phyloP scores from a whole-genome alignment of 2,888 invertebrate species.

The Leptinotarsa haldemani region DNA sequence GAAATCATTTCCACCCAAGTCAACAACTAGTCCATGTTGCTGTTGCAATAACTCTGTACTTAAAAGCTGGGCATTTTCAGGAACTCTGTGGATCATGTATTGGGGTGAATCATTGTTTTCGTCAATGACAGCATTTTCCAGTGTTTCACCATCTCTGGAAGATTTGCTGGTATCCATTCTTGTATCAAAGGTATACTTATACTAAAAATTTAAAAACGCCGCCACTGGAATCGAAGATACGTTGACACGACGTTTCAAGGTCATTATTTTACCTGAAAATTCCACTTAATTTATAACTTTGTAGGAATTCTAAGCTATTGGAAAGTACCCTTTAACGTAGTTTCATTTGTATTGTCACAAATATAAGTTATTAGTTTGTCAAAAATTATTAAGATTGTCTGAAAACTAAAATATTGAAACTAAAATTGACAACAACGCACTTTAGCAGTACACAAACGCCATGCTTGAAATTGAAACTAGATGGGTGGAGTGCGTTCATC shows the following conservation, averaged over 20 bases:
- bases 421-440: constrained; percentile 67
- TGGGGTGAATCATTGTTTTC: constrained; percentile 60
- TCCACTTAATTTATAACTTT: constrained; percentile 23
- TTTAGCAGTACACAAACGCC: constrained; percentile 58
- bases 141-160: constrained; percentile 51
- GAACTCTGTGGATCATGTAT: constrained; percentile 63
- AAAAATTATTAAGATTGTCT: constrained; percentile 40
- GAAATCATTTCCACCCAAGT: constrained; percentile 63
- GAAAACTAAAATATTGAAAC: constrained; percentile 56
- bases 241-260: constrained; percentile 65
- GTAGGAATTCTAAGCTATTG: constrained; percentile 1
- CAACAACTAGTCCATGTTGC: constrained; percentile 64
- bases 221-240: constrained; percentile 54
- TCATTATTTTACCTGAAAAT: constrained; percentile 53
- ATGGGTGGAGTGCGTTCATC: neutral
- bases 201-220: constrained; percentile 45
- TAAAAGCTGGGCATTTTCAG: constrained; percentile 63
- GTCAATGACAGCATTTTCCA: constrained; percentile 62
- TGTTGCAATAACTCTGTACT: constrained; percentile 63
- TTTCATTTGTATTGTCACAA: constrained; percentile 19
- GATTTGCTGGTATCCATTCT: constrained; percentile 24
- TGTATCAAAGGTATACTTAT: neutral
- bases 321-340: constrained; percentile 18
- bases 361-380: constrained; percentile 21
- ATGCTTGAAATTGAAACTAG: constrained; percentile 32